Evolutionary conservation across 1,140 invertebrate genomes (phyloP).

Genomic region (Wiebesia pumilae): DNA sequence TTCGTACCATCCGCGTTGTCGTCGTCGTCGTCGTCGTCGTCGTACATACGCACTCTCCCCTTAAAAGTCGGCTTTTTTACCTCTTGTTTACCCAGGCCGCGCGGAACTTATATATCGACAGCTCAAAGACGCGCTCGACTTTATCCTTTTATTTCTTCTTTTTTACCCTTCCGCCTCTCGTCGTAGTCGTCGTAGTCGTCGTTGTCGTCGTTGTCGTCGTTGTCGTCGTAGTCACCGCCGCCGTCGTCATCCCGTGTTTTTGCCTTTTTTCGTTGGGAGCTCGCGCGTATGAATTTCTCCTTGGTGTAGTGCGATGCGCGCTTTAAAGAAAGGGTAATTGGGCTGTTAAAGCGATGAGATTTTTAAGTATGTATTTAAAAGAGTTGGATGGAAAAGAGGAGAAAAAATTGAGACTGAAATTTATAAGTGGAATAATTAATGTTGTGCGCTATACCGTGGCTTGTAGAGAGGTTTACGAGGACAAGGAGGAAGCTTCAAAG

Average conservation of each 20-base stretch:
- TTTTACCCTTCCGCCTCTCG: not conserved
- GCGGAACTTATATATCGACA: constrained; percentile 17
- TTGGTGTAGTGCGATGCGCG: not conserved
- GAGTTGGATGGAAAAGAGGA: not conserved
- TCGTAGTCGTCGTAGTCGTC: not conserved
- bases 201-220: too few relatives aligned
- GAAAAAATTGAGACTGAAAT: constrained; percentile 17
- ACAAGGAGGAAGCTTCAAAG: constrained; percentile 22
- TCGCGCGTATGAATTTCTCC: constrained; percentile 21
- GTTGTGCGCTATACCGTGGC: constrained; percentile 13
- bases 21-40: too few relatives aligned
- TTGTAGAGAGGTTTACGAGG: constrained; percentile 6
- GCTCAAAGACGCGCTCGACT: not conserved
- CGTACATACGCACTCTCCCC: not conserved
- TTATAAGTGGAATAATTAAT: constrained; percentile 44
- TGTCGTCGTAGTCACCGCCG: not conserved
- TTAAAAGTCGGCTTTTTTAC: not conserved
- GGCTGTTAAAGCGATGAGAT: constrained; percentile 49
- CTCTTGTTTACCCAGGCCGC: not conserved
- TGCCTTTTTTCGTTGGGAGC: not conserved
- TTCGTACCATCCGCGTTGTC: not conserved
- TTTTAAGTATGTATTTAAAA: constrained; percentile 48
- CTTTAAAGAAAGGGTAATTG: constrained; percentile 43
- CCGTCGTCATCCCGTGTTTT: not conserved
- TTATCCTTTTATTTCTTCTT: not conserved